Evolutionary conservation across 1,140 invertebrate species (phyloP).

Genomic region (Subanguina moxae): DNA sequence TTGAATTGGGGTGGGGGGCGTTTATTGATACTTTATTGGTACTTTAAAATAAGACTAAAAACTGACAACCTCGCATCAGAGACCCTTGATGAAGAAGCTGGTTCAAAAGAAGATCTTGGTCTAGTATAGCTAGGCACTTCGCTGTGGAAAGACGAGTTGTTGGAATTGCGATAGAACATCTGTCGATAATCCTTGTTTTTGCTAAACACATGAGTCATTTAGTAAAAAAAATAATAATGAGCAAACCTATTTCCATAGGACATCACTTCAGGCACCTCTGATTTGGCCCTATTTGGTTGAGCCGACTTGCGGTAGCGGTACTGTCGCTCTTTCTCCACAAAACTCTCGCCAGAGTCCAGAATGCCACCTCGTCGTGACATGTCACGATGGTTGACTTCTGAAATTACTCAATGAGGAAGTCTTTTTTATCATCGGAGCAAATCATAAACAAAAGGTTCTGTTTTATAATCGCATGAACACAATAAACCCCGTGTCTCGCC

Average conservation of each 20-base stretch:
- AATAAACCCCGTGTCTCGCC: neutral
- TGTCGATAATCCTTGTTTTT: neutral
- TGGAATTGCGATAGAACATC: neutral
- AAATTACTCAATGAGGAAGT: neutral
- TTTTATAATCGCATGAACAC: too few species aligned
- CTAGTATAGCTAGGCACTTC: neutral
- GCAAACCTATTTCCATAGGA: slow-evolving; percentile 4
- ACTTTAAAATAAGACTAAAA: neutral
- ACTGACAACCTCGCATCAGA: slow-evolving; percentile 1
- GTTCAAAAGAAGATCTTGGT: slow-evolving; percentile 3
- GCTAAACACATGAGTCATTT: neutral
- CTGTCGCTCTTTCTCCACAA: slow-evolving; percentile 7
- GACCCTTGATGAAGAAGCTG: neutral
- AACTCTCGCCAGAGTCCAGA: slow-evolving; percentile 5
- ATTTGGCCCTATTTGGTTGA: neutral
- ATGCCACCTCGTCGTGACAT: slow-evolving; percentile 1
- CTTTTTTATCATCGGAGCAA: neutral
- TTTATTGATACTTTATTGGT: too few species aligned
- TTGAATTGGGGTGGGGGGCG: too few species aligned
- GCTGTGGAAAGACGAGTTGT: slow-evolving; percentile 5
- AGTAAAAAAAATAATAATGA: neutral
- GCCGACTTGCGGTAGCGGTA: neutral
- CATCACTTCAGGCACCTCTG: neutral
- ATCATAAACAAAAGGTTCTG: too few species aligned
- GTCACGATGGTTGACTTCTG: neutral